phyloP scores from a whole-genome alignment of 2,888 invertebrate genomes.

The Yponomeuta malinellus region DNA sequence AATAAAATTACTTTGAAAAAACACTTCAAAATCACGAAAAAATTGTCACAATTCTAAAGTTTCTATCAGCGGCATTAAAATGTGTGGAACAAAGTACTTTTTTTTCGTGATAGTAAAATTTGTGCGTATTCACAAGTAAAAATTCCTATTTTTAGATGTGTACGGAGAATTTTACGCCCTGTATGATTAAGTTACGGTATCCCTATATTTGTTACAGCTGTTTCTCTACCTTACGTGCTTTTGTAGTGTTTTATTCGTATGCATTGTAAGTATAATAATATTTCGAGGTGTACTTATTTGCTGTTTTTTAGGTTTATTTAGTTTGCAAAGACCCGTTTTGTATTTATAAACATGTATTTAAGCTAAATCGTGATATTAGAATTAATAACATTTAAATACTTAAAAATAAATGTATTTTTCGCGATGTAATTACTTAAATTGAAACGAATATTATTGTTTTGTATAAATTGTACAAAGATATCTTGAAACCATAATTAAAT shows the following conservation, averaged over 20 bases:
- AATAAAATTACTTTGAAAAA: too few species aligned
- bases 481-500: constrained; percentile 72
- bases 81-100: background rate
- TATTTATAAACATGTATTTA: constrained; percentile 29
- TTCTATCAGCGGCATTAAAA: background rate
- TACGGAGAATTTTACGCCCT: background rate
- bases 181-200: background rate
- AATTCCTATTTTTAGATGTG: too few species aligned
- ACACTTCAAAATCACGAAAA: too few species aligned
- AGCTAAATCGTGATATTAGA: constrained; percentile 76
- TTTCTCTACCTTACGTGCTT: background rate
- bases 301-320: background rate
- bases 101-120: background rate
- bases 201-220: background rate
- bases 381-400: constrained; percentile 66
- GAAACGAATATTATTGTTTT: constrained; percentile 73
- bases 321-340: background rate
- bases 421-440: constrained; percentile 71
- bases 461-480: constrained; percentile 74
- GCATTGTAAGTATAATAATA: too few species aligned
- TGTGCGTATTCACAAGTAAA: background rate
- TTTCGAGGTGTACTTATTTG: background rate
- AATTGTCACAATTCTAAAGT: background rate
- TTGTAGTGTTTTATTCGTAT: background rate
- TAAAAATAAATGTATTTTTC: constrained; percentile 73